Conservation (phyloP, 2,888 invertebrate species). For the Stenolophus ochropezus region DNA sequence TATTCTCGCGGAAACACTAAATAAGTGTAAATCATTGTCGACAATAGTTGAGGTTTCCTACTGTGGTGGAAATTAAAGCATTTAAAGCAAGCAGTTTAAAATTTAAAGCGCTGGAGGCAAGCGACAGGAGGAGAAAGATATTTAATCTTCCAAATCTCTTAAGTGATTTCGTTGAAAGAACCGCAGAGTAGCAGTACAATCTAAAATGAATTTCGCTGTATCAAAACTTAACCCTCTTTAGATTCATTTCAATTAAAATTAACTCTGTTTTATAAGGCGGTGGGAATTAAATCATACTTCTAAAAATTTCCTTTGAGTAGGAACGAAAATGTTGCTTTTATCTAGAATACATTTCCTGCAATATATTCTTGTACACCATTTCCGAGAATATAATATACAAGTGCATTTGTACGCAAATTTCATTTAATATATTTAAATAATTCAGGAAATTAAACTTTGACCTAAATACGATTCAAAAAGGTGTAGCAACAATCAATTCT, state of each 20-base stretch:
- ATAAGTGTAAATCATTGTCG: too few species aligned
- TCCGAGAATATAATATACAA: not conserved
- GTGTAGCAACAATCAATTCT: too few species aligned
- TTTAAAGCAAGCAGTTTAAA: constrained; percentile 6
- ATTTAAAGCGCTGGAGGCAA: not conserved
- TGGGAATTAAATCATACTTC: not conserved
- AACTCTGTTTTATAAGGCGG: not conserved
- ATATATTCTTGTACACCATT: not conserved
- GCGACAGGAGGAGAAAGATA: not conserved
- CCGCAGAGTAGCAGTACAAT: not conserved
- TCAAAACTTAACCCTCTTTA: constrained; percentile 1
- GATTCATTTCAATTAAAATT: constrained; percentile 16
- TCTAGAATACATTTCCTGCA: not conserved
- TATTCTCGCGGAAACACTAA: too few species aligned
- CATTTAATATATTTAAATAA: not conserved
- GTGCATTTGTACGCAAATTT: not conserved
- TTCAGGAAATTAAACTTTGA: not conserved
- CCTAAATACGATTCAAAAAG: not conserved
- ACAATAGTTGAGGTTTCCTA: too few species aligned
- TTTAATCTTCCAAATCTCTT: constrained; percentile 18
- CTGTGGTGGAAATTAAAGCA: not conserved
- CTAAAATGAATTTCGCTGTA: constrained; percentile 23
- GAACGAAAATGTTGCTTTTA: not conserved
- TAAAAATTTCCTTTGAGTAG: not conserved
- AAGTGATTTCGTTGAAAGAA: constrained; percentile 19